Percentiles rank a stretch among this genome's conserved stretches.
phyloP scores from a whole-genome alignment of 2,797 vertebrate genomes.

The Melanogrammus aeglefinus region DNA sequence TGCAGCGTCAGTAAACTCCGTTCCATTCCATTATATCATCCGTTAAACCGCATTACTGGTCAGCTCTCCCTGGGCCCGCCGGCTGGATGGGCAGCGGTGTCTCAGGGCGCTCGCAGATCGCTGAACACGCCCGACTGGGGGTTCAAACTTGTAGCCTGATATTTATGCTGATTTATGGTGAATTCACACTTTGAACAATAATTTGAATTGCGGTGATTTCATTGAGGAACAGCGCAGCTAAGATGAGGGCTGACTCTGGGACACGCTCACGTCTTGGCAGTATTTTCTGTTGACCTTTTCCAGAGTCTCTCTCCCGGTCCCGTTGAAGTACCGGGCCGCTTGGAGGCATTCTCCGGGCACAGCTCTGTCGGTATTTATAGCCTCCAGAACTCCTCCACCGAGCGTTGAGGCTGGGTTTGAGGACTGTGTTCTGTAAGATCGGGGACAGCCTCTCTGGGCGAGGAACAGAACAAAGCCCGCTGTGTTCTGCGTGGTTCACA shows the following conservation, averaged over 20 bases:
- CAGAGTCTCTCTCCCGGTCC: conserved; percentile 14
- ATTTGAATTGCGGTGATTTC: conserved; percentile 19
- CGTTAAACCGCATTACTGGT: not conserved
- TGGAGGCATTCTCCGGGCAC: not conserved
- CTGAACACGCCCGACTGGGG: not conserved
- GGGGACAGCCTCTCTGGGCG: not conserved
- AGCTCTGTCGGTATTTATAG: not conserved
- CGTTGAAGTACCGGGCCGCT: conserved; percentile 15
- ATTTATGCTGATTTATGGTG: not conserved
- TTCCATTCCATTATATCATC: not conserved
- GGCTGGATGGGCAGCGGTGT: not conserved
- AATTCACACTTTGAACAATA: conserved; percentile 9
- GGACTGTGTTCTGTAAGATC: not conserved
- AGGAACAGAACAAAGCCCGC: not conserved
- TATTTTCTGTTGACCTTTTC: conserved; percentile 38
- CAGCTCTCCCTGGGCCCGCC: not conserved
- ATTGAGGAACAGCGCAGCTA: conserved; percentile 1
- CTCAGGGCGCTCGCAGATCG: not conserved
- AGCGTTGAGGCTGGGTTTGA: not conserved
- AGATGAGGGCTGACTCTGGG: conserved; percentile 37
- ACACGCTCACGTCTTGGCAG: too few species aligned
- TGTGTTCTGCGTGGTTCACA: not conserved
- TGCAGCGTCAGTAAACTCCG: not conserved
- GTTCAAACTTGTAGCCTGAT: not conserved
- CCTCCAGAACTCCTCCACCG: not conserved